A percentile compares a stretch with the other conserved stretches of the same genome.
These are phyloP conservation scores for Drosophila erecta DNA, from an alignment of 1,140 invertebrate species.

Conservation along the genomic window DNA sequence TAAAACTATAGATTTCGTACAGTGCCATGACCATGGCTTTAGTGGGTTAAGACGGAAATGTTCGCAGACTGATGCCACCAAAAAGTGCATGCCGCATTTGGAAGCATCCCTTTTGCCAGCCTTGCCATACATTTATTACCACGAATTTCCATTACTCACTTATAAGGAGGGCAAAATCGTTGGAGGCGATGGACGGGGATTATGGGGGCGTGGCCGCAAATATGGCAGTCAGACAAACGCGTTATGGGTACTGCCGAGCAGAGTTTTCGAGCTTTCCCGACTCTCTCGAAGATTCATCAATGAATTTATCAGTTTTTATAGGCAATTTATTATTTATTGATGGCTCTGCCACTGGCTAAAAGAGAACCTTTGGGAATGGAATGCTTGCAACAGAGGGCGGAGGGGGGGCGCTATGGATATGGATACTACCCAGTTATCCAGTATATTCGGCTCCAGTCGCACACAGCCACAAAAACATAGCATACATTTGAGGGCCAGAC, in stretches of 20 bases:
- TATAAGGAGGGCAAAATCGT: constrained; percentile 17
- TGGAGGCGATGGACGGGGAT: neutral
- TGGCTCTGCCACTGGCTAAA: constrained; percentile 31
- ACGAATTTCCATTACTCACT: constrained; percentile 79
- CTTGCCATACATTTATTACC: constrained; percentile 53
- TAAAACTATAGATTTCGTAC: neutral
- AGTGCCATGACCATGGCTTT: constrained; percentile 9
- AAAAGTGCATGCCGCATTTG: constrained; percentile 62
- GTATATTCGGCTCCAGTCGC: constrained; percentile 47
- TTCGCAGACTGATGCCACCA: constrained; percentile 15
- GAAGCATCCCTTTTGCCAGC: constrained; percentile 2
- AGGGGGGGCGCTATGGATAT: neutral
- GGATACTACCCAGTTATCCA: neutral
- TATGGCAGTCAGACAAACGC: constrained; percentile 46
- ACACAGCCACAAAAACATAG: constrained; percentile 4
- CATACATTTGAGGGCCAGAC: constrained; percentile 32
- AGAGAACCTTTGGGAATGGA: neutral
- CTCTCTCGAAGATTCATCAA: constrained; percentile 66
- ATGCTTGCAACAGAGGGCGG: too few relatives aligned
- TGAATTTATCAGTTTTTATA: constrained; percentile 82
- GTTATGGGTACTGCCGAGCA: constrained; percentile 27
- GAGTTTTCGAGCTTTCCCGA: neutral
- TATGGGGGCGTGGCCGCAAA: constrained; percentile 45
- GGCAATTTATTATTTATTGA: constrained; percentile 82
- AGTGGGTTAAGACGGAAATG: constrained; percentile 19